These are phyloP conservation scores for Drosophila melanica DNA, from an alignment of 1,140 invertebrate species.

Conservation along the genomic window DNA sequence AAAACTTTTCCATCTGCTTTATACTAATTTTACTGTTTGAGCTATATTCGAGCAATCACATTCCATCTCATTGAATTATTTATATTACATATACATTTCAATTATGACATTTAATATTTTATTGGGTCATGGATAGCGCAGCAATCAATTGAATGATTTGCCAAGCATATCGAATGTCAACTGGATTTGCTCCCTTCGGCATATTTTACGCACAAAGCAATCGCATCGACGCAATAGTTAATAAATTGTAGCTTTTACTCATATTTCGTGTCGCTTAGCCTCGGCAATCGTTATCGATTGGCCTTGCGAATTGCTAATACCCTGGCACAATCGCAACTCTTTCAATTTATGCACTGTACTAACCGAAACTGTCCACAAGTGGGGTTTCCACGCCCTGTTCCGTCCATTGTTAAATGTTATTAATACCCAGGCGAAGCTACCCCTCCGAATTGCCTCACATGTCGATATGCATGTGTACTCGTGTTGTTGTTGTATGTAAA, in stretches of 20 bases:
- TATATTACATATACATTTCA: no score
- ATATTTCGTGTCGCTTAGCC: slow-evolving; percentile 43
- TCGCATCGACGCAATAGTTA: neutral
- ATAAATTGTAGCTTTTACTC: slow-evolving; percentile 26
- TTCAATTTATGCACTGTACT: slow-evolving; percentile 58
- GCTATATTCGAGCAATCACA: no score
- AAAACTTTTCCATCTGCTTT: no score
- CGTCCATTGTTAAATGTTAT: slow-evolving; percentile 52
- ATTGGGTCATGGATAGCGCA: no score
- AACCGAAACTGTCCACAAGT: slow-evolving; percentile 36
- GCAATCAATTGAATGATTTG: no score
- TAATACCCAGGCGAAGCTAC: slow-evolving; percentile 49
- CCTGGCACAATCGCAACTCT: slow-evolving; percentile 23
- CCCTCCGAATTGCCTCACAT: slow-evolving; percentile 1
- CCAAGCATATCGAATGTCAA: no score
- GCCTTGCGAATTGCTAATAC: slow-evolving; percentile 46
- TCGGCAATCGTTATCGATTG: slow-evolving; percentile 69
- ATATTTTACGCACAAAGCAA: neutral
- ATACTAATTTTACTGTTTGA: no score
- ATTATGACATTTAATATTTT: no score
- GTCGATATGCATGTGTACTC: slow-evolving; percentile 13
- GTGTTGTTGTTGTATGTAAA: slow-evolving; percentile 24
- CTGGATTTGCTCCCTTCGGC: neutral
- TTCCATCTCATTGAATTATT: no score
- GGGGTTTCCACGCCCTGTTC: neutral